A percentile compares a stretch with the other conserved stretches of the same genome.
Evolutionary conservation across 1,140 invertebrate genomes (phyloP).

Genomic region (Trichonephila clavata): DNA sequence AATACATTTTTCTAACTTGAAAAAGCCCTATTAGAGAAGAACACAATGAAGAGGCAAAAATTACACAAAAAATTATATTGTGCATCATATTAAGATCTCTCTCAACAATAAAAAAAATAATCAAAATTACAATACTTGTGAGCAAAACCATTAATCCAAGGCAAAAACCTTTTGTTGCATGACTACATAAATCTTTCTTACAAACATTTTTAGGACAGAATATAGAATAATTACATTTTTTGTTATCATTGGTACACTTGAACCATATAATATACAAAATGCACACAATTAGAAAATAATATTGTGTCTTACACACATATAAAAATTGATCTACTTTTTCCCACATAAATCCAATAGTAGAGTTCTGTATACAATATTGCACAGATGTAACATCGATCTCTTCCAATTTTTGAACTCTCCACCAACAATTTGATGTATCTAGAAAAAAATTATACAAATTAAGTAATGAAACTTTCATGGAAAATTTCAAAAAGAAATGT

Average conservation of each 20-base stretch:
- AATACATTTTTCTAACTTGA: constrained; percentile 79
- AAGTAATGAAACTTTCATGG: neutral
- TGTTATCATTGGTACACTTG: constrained; percentile 79
- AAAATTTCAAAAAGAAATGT: neutral
- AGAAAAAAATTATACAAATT: neutral
- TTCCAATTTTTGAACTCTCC: constrained; percentile 76
- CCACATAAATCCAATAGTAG: constrained; percentile 84
- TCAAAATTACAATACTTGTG: constrained; percentile 84
- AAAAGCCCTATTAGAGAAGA: constrained; percentile 81
- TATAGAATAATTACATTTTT: neutral
- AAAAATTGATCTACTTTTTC: constrained; percentile 84
- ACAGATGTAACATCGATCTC: constrained; percentile 84
- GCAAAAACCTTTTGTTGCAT: constrained; percentile 85
- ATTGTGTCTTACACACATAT: constrained; percentile 84
- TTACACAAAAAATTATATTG: constrained; percentile 77
- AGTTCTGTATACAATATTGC: constrained; percentile 84
- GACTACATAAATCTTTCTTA: constrained; percentile 82
- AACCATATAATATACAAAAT: constrained; percentile 85
- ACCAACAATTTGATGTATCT: constrained; percentile 63
- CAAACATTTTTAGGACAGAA: neutral
- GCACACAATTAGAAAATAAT: constrained; percentile 84
- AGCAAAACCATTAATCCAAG: constrained; percentile 84
- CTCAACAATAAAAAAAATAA: constrained; percentile 85
- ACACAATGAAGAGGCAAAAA: constrained; percentile 82
- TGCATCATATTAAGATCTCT: constrained; percentile 80